Percentiles rank a stretch among this genome's conserved stretches.
Evolutionary conservation across 2,797 vertebrate species (phyloP).

Genomic region (Cyclopterus lumpus): DNA sequence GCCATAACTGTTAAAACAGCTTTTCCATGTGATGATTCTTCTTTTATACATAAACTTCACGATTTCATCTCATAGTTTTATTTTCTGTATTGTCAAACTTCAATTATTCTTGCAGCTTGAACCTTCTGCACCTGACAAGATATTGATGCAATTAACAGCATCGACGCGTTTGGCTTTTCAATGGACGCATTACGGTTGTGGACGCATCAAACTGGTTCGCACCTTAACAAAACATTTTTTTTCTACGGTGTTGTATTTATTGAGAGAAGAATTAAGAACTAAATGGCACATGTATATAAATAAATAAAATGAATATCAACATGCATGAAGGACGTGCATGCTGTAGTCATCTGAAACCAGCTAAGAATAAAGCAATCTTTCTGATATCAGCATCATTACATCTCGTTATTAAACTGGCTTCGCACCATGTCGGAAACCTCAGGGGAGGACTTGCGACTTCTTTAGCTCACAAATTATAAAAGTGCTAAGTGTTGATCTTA

Average conservation of each 20-base stretch:
- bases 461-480: conserved; percentile 30
- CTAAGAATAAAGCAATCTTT: conserved; percentile 16
- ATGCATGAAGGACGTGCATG: neutral
- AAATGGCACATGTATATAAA: neutral
- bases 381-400: conserved; percentile 24
- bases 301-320: conserved; percentile 14
- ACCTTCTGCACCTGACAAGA: conserved; percentile 53
- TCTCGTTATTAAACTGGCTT: conserved; percentile 25
- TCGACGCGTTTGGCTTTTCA: conserved; percentile 51
- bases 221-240: conserved; percentile 25
- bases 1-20: conserved; percentile 48
- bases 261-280: neutral
- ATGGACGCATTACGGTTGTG: neutral
- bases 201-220: neutral
- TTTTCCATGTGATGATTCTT: conserved; percentile 37
- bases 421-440: conserved; percentile 26
- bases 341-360: neutral
- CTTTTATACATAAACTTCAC: conserved; percentile 35
- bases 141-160: conserved; percentile 61
- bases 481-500: conserved; percentile 24
- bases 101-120: conserved; percentile 31
- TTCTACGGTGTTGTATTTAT: neutral
- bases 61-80: conserved; percentile 50
- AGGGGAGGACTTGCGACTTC: conserved; percentile 31
- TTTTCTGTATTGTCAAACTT: conserved; percentile 32